These are phyloP conservation scores for Stegodyphus dumicola DNA, from an alignment of 1,140 invertebrate genomes.

Conservation along the genomic window DNA sequence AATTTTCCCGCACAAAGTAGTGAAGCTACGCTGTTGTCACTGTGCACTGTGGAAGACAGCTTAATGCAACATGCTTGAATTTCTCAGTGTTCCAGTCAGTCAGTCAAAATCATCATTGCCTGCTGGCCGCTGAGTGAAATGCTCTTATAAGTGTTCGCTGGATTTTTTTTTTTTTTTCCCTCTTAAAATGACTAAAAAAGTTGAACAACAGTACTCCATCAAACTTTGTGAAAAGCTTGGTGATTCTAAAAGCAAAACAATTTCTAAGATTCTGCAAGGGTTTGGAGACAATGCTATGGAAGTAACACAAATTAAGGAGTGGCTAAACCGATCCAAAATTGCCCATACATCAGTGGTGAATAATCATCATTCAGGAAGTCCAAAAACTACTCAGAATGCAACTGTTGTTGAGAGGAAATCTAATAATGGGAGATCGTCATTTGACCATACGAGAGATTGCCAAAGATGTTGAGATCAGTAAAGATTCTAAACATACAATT, in stretches of 20 bases:
- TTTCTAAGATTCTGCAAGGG: conserved; percentile 62
- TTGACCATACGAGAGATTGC: too few relatives aligned
- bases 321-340: conserved; percentile 64
- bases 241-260: conserved; percentile 62
- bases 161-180: neutral
- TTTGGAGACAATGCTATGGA: conserved; percentile 64
- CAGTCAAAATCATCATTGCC: conserved; percentile 12
- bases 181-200: conserved; percentile 29
- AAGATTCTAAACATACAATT: too few relatives aligned
- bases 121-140: neutral
- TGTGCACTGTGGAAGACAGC: neutral
- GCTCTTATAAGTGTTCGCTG: neutral
- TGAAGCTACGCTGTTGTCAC: too few relatives aligned
- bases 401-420: too few relatives aligned
- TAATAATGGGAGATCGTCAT: too few relatives aligned
- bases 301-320: conserved; percentile 63
- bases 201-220: conserved; percentile 56
- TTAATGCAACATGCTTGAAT: conserved; percentile 22
- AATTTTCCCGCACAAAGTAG: neutral
- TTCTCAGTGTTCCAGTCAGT: conserved; percentile 33
- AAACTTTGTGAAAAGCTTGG: conserved; percentile 63
- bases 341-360: conserved; percentile 63
- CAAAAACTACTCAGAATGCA: too few relatives aligned
- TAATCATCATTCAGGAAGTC: conserved; percentile 40
- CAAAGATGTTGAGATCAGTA: too few relatives aligned